A percentile compares a stretch with the other conserved stretches of the same genome.
Conservation (phyloP, 2,888 invertebrate species). For the Acanthopleura granulata region DNA sequence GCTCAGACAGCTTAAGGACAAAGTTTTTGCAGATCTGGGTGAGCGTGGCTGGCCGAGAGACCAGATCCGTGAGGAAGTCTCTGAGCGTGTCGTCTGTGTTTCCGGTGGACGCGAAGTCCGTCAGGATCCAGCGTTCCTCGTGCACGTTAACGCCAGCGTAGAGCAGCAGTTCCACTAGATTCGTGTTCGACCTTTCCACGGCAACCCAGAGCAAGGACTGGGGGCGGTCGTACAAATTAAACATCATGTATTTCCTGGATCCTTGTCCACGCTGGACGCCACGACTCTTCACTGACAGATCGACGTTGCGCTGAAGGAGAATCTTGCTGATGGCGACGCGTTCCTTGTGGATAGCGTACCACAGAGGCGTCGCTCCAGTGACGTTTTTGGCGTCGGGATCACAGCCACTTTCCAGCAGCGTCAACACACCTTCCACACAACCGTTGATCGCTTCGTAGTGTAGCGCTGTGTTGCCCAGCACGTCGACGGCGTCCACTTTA, state of each 20-base stretch:
- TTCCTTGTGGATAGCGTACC: slow-evolving; percentile 30
- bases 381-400: slow-evolving; percentile 25
- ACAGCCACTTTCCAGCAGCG: slow-evolving; percentile 27
- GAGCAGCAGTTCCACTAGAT: background rate
- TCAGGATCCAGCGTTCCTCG: background rate
- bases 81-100: background rate
- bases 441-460: slow-evolving; percentile 32
- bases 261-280: slow-evolving; percentile 9
- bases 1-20: background rate
- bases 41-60: background rate
- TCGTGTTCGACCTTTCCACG: background rate
- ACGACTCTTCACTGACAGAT: background rate
- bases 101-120: background rate
- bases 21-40: background rate
- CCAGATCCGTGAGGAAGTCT: background rate
- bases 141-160: background rate
- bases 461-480: slow-evolving; percentile 29
- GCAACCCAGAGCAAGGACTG: slow-evolving; percentile 8
- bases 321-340: background rate
- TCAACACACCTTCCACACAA: background rate
- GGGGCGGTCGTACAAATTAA: background rate
- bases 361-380: slow-evolving; percentile 27
- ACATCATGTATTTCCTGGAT: slow-evolving; percentile 6
- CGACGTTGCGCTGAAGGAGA: background rate
- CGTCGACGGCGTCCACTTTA: slow-evolving; percentile 31